A percentile compares a stretch with the other conserved stretches of the same genome.
Evolutionary conservation across 2,113 vertebrate genomes (phyloP).

Genomic region (Sphyrna mokarran): DNA sequence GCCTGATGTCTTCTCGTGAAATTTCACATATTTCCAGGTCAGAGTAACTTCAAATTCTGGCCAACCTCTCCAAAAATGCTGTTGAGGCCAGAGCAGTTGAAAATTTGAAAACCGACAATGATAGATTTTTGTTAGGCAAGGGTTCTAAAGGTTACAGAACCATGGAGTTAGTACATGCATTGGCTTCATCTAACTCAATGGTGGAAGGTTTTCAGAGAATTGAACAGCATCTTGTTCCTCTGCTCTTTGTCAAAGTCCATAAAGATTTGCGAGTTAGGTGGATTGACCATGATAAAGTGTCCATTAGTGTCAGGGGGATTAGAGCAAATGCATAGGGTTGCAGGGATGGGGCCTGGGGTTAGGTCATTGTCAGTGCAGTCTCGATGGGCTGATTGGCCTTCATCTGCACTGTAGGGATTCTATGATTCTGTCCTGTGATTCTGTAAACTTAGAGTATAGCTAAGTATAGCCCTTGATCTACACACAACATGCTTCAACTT

Average conservation of each 20-base stretch:
- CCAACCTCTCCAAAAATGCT: neutral
- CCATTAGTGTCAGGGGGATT: no score
- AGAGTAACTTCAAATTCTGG: neutral
- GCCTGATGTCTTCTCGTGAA: no score
- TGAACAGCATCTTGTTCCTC: neutral
- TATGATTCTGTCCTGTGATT: no score
- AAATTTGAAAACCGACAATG: neutral
- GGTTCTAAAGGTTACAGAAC: neutral
- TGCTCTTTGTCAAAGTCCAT: neutral
- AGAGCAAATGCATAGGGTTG: no score
- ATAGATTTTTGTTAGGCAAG: neutral
- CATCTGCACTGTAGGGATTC: no score
- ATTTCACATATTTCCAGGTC: no score
- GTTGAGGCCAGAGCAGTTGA: neutral
- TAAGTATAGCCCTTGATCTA: neutral
- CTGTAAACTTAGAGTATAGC: neutral
- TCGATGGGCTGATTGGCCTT: no score
- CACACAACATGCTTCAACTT: neutral
- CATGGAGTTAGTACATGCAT: neutral
- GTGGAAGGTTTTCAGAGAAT: neutral
- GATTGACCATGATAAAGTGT: no score
- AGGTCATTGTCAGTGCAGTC: no score
- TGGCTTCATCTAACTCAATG: neutral
- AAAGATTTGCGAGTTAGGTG: no score
- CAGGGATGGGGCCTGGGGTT: no score